These are phyloP conservation scores for Nomada flava DNA, from an alignment of 2,888 invertebrate genomes.

Conservation along the genomic window DNA sequence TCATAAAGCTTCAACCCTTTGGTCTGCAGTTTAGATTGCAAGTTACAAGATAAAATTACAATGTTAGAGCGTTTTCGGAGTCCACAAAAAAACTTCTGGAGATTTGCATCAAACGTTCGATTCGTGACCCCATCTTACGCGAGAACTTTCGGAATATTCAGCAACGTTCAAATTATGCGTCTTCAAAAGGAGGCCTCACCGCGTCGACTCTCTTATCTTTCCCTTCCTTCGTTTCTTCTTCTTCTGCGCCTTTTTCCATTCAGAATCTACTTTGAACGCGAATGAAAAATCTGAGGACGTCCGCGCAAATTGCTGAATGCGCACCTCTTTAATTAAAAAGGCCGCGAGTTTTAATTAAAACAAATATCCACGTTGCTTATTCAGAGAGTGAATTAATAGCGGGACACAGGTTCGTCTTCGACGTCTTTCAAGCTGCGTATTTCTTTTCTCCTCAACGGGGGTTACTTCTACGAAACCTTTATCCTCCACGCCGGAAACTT, in stretches of 20 bases:
- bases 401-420: not conserved
- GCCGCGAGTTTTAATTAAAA: slow-evolving; percentile 44
- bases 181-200: slow-evolving; percentile 1
- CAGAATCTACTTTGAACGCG: not conserved
- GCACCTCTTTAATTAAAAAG: slow-evolving; percentile 47
- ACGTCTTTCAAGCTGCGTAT: slow-evolving; percentile 3
- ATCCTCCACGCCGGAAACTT: not conserved
- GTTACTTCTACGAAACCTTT: not conserved
- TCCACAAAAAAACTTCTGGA: not conserved
- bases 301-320: slow-evolving; percentile 13
- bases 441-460: not conserved
- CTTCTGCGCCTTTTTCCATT: not conserved
- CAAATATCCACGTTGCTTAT: slow-evolving; percentile 26
- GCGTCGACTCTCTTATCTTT: not conserved
- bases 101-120: slow-evolving; percentile 27
- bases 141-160: slow-evolving; percentile 8
- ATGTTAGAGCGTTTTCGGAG: not conserved
- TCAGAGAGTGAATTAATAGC: slow-evolving; percentile 42
- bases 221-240: not conserved
- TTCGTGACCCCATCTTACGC: not conserved
- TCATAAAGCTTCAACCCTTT: not conserved
- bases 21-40: not conserved
- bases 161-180: slow-evolving; percentile 28
- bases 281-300: slow-evolving; percentile 8
- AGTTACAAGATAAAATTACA: not conserved